Evolutionary conservation across 2,113 vertebrate species (phyloP), one percentile per base, ranked within the genome.

Genomic region (Erythrocercus mccallii): DNA sequence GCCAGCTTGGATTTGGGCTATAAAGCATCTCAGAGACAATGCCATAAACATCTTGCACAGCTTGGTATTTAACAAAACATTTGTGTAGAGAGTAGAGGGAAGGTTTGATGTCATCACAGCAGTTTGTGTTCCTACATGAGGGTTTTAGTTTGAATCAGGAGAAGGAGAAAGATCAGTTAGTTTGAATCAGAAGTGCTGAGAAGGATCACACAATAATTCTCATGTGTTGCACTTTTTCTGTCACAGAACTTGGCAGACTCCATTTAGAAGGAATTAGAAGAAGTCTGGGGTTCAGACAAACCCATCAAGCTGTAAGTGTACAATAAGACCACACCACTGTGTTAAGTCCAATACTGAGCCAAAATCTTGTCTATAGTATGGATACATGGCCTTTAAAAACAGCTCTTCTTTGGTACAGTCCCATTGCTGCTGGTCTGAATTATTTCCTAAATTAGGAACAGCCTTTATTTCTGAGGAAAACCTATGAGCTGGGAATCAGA

Each of bases 221-320:
- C 10, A 17, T 10, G 12, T 44, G 24, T 33, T 3, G 0, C 23
- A 16, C 5, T 72, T 45, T 89, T 91, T 89, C 48, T 60, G 5
- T 58, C 0, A 0, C 10, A 28, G 7, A 64, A 5, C 7, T 76
- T 45, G 31, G 6, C 30, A 62, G 28, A 30, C 11, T 57, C 21
- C 1, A 5, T 57, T 71, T 42, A 16, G 10, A 72, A 77, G 20
- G 42, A 80, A 45, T 12, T 33, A n/a, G 14, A 45, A 22, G 25
- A 23, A 37, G 0, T 25, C 28, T 77, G 37, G 4, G 17, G 9
- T 28, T 92, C n/a, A 19, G 10, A 3, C 27, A 60, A 33, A 81
- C 23, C 40, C 64, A 3, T 51, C 33, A 37, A 72, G 12, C 6
- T 47, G 5, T 15, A 51, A 68, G 44, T 27, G 31, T 35, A 1